Percentiles rank a stretch among this genome's conserved stretches.
phyloP scores from a whole-genome alignment of 2,888 invertebrate species.

The Leptinotarsa haldemani region DNA sequence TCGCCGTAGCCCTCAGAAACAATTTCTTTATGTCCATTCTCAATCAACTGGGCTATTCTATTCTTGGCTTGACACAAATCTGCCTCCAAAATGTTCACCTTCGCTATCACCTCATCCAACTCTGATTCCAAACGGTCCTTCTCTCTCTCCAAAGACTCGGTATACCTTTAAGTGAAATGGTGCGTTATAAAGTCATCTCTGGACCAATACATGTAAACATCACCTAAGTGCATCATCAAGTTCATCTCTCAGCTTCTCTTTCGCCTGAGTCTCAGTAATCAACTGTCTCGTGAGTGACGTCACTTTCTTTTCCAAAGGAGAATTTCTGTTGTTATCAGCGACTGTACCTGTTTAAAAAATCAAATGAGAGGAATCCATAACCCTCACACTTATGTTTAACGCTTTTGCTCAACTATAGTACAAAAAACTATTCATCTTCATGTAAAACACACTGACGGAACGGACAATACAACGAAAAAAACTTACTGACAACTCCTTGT shows the following conservation, averaged over 20 bases:
- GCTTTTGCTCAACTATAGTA: too few relatives aligned
- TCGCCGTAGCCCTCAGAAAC: slow-evolving; percentile 70
- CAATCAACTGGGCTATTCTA: slow-evolving; percentile 66
- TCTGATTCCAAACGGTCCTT: slow-evolving; percentile 70
- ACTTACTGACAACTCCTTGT: slow-evolving; percentile 10
- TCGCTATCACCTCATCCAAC: slow-evolving; percentile 71
- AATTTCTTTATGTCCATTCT: slow-evolving; percentile 67
- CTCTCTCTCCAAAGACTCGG: slow-evolving; percentile 66
- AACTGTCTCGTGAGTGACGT: slow-evolving; percentile 56
- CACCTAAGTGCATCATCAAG: slow-evolving; percentile 59
- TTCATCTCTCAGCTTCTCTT: slow-evolving; percentile 66
- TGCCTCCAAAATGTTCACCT: slow-evolving; percentile 70
- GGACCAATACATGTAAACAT: slow-evolving; percentile 2
- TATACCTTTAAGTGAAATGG: slow-evolving; percentile 64
- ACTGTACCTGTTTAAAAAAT: not conserved
- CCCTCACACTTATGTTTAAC: not conserved
- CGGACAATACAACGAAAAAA: not conserved
- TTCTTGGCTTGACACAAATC: slow-evolving; percentile 65
- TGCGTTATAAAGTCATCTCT: not conserved
- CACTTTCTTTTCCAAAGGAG: slow-evolving; percentile 53
- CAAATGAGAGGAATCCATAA: not conserved
- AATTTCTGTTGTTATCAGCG: slow-evolving; percentile 30
- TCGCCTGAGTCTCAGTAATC: slow-evolving; percentile 58
- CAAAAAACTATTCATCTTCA: too few relatives aligned
- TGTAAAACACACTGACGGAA: not conserved